phyloP scores from a whole-genome alignment of 2,113 vertebrate species.

The Neolamprologus longior region DNA sequence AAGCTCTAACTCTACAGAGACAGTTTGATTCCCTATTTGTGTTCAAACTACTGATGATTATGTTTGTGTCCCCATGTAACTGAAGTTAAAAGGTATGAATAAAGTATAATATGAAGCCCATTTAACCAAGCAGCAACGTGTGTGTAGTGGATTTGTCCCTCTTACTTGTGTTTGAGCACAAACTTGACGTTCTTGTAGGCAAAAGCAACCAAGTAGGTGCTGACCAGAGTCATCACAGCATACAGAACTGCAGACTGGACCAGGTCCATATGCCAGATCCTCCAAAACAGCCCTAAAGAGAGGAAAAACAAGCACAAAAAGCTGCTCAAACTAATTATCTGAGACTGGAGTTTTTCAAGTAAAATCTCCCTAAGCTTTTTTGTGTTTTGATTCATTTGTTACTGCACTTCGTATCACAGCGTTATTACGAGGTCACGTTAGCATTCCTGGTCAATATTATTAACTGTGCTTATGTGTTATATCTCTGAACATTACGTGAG shows the following conservation, averaged over 20 bases:
- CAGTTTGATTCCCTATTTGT: background rate
- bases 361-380: background rate
- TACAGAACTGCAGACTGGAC: constrained; percentile 96
- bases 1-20: background rate
- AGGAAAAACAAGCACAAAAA: background rate
- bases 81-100: background rate
- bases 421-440: background rate
- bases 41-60: background rate
- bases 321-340: background rate
- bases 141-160: background rate
- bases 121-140: background rate
- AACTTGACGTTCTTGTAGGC: constrained; percentile 99
- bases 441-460: background rate
- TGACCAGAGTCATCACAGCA: constrained; percentile 94
- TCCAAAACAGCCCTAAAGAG: constrained; percentile 89
- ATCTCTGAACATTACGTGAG: background rate
- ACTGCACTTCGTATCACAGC: background rate
- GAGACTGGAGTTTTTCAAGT: background rate
- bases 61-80: background rate
- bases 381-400: background rate
- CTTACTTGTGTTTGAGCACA: constrained; percentile 98
- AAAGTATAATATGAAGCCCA: background rate
- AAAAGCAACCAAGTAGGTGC: constrained; percentile 95
- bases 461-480: background rate
- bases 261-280: constrained; percentile 99